These are phyloP conservation scores for Erithacus rubecula DNA, from an alignment of 2,797 vertebrate genomes.

Conservation along the genomic window DNA sequence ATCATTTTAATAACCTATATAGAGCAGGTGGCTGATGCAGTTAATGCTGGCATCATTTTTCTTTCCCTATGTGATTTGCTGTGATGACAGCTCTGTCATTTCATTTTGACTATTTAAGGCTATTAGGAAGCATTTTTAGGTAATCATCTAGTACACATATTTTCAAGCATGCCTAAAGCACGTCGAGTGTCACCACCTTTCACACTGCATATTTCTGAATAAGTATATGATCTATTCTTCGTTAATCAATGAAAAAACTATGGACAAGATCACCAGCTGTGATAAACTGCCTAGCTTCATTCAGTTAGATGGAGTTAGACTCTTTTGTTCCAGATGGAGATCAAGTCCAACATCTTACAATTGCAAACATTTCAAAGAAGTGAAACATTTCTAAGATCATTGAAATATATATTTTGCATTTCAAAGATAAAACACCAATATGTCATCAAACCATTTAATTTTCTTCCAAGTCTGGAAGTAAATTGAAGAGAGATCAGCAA, in stretches of 20 bases:
- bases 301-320: neutral
- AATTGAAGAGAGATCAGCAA: constrained; percentile 55
- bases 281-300: constrained; percentile 4
- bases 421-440: constrained; percentile 51
- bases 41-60: constrained; percentile 40
- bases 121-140: constrained; percentile 33
- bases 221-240: neutral
- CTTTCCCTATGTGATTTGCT: constrained; percentile 20
- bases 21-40: constrained; percentile 33
- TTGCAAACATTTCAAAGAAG: constrained; percentile 24
- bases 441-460: constrained; percentile 61
- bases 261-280: constrained; percentile 23
- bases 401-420: constrained; percentile 52
- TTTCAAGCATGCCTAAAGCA: constrained; percentile 5
- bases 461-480: constrained; percentile 45
- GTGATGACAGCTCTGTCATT: constrained; percentile 28
- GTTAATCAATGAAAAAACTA: constrained; percentile 3
- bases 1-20: constrained; percentile 43
- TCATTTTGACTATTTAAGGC: constrained; percentile 33
- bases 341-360: neutral
- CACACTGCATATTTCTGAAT: neutral
- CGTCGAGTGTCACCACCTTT: neutral
- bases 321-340: neutral
- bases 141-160: neutral
- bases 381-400: constrained; percentile 21